These are phyloP conservation scores for Antheraea yamamai DNA, from an alignment of 2,888 invertebrate species.

Conservation along the genomic window DNA sequence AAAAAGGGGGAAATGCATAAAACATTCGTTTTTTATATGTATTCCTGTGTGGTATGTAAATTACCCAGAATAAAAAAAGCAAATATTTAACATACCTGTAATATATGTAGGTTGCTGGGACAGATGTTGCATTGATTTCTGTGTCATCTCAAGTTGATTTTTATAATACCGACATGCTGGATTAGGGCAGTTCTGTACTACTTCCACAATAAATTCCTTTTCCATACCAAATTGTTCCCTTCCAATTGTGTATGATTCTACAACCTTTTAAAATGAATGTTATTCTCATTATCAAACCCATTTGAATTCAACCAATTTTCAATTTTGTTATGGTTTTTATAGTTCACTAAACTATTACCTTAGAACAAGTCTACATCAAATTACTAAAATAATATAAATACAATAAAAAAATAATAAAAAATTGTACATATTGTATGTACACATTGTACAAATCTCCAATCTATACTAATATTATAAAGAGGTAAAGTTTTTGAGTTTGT, in stretches of 20 bases:
- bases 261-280: constrained; percentile 75
- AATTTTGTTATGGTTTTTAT: background rate
- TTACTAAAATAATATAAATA: background rate
- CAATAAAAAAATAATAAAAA: too few relatives aligned
- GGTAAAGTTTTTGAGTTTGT: too few relatives aligned
- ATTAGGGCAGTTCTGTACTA: constrained; percentile 94
- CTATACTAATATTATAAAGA: too few relatives aligned
- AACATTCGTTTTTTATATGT: background rate
- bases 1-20: background rate
- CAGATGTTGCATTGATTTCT: constrained; percentile 86
- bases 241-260: constrained; percentile 93
- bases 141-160: constrained; percentile 88
- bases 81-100: constrained; percentile 56
- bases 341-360: background rate
- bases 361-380: background rate
- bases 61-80: constrained; percentile 31
- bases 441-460: too few relatives aligned
- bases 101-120: constrained; percentile 81
- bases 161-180: constrained; percentile 94
- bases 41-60: background rate
- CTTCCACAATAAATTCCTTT: constrained; percentile 93
- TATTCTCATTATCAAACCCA: constrained; percentile 1
- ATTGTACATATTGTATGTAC: too few relatives aligned
- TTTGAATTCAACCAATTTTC: background rate
- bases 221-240: constrained; percentile 93